Evolutionary conservation across 1,140 invertebrate genomes (phyloP), one percentile per base, ranked within the genome.

Genomic region (Dendroctonus valens): DNA sequence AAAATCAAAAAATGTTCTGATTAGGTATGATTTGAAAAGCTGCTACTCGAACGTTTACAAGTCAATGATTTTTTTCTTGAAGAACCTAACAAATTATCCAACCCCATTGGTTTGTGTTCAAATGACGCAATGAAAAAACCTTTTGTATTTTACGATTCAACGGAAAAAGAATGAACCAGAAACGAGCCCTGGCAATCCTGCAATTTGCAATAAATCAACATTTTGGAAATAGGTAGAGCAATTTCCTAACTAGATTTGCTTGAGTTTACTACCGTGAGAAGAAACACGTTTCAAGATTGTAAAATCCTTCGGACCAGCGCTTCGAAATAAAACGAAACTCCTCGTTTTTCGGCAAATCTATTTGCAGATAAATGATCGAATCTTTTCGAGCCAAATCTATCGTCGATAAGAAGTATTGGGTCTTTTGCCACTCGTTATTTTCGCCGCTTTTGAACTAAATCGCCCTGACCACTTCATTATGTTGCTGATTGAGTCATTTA

Each of bases 401-500:
- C 62, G 64, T 57, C 53, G 62, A 65, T 57, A 65, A 57, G 62
- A 65, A 65, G 62, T 65, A 57, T 65, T 65, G 62, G 62, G 50
- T 62, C 66, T 65, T 55, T 71, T 69, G 51, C 41, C 15, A 57
- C 57, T 53, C 69, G 67, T 69, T 72, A 69, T 68, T 72, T 70
- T 67, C 65, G 26, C 26, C 26, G 26, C 60, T 68, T 70, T 69
- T 46, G 66, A 59, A 59, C 67, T 44, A 67, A 73, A 73, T 72
- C 69, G 72, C 65, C 52, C 67, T 67, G 69, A 73, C 73, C 72
- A 72, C 73, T 75, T 75, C 73, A 75, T 75, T 75, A 75, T 75
- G 67, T 69, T 67, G 70, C 15, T 73, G 73, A 75, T 75, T 75
- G 73, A 75, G 73, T 75, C 73, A 75, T 75, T 75, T 73, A 70